Evolutionary conservation across 2,888 invertebrate species (phyloP).

Genomic region (Dryocosmus kuriphilus): DNA sequence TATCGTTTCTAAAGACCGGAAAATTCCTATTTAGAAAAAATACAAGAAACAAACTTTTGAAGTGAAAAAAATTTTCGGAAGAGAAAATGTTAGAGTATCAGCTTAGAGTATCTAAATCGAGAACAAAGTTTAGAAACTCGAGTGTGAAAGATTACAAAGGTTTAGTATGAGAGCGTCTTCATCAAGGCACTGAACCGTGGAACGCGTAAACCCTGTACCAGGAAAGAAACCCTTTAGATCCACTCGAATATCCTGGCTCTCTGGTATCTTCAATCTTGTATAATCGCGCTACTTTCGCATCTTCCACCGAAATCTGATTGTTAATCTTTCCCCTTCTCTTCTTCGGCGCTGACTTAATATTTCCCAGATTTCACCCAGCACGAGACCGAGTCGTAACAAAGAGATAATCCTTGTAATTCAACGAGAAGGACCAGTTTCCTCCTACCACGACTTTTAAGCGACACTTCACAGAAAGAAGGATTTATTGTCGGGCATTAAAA

Average conservation of each 20-base stretch:
- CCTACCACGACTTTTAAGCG: not conserved
- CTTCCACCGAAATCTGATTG: constrained; percentile 19
- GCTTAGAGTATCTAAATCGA: not conserved
- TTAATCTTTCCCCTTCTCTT: not conserved
- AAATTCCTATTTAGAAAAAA: not conserved
- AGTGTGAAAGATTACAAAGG: constrained; percentile 38
- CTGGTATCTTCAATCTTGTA: constrained; percentile 35
- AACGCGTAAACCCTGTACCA: constrained; percentile 17
- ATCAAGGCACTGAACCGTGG: constrained; percentile 24
- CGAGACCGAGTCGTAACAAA: not conserved
- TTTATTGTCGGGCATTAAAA: not conserved
- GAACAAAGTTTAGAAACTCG: constrained; percentile 22
- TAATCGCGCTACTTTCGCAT: constrained; percentile 30
- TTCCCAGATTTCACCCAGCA: not conserved
- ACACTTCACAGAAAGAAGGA: not conserved
- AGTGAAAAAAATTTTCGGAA: not conserved
- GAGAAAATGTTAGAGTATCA: not conserved
- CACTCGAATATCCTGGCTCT: constrained; percentile 34
- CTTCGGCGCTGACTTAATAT: not conserved
- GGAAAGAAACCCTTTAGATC: constrained; percentile 26
- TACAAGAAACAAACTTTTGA: not conserved
- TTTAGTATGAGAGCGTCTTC: constrained; percentile 29
- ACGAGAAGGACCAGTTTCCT: not conserved
- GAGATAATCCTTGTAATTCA: constrained; percentile 9
- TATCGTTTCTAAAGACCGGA: not conserved